Evolutionary conservation across 2,888 invertebrate genomes (phyloP).

Genomic region (Epinotia bilunana): DNA sequence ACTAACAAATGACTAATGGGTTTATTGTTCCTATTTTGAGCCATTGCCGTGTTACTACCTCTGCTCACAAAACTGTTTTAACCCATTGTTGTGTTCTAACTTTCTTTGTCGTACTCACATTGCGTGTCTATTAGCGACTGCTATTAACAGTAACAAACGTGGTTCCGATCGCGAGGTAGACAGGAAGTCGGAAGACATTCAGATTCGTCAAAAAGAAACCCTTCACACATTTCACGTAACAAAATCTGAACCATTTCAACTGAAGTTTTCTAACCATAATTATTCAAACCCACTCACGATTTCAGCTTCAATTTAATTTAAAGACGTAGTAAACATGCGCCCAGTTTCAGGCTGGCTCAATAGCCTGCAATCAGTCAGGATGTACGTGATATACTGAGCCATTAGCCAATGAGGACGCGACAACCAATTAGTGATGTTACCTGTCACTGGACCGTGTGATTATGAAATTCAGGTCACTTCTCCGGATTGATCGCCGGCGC

Average conservation of each 20-base stretch:
- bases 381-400: slow-evolving; percentile 54
- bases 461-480: slow-evolving; percentile 35
- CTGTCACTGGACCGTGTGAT: slow-evolving; percentile 40
- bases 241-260: background rate
- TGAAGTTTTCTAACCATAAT: too few relatives aligned
- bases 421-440: slow-evolving; percentile 55
- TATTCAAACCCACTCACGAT: background rate
- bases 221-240: background rate
- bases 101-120: background rate
- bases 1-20: slow-evolving; percentile 17
- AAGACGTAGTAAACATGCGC: slow-evolving; percentile 2
- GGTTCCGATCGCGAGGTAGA: background rate
- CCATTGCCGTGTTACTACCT: background rate
- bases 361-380: slow-evolving; percentile 52
- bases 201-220: background rate
- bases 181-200: background rate
- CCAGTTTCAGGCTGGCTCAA: slow-evolving; percentile 45
- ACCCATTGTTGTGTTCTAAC: too few relatives aligned
- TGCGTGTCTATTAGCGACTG: background rate
- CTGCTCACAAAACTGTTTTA: background rate
- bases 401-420: slow-evolving; percentile 53
- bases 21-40: slow-evolving; percentile 1
- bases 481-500: slow-evolving; percentile 16
- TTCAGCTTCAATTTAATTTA: slow-evolving; percentile 11
- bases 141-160: background rate